Percentiles rank a stretch among this genome's conserved stretches.
Conservation (phyloP, 2,797 vertebrate species). For the Myripristis jacobus region DNA sequence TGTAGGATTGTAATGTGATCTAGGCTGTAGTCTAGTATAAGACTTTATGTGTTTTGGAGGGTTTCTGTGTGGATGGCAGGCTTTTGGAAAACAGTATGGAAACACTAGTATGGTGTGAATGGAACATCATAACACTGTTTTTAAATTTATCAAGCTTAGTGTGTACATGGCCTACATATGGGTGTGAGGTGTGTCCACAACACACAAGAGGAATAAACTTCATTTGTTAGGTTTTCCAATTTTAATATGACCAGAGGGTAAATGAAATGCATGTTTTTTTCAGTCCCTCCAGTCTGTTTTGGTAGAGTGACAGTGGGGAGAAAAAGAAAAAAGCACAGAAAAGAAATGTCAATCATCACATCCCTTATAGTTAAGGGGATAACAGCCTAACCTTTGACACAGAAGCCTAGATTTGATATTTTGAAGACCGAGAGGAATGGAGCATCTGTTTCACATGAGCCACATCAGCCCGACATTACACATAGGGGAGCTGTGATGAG, state of each 20-base stretch:
- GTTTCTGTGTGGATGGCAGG: too few species aligned
- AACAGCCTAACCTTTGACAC: conserved; percentile 18
- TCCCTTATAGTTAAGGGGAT: background rate
- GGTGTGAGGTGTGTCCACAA: conserved; percentile 1
- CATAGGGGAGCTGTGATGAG: conserved; percentile 61
- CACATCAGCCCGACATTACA: conserved; percentile 74
- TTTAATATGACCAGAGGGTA: conserved; percentile 30
- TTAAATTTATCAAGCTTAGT: too few species aligned
- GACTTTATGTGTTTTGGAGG: too few species aligned
- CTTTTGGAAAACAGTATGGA: too few species aligned
- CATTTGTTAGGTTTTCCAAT: conserved; percentile 19
- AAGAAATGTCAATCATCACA: background rate
- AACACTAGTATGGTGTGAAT: too few species aligned
- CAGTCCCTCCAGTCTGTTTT: background rate
- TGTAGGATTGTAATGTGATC: too few species aligned
- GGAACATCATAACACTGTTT: too few species aligned
- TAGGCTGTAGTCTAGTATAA: too few species aligned
- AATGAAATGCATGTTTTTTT: conserved; percentile 31
- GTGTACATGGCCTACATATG: background rate
- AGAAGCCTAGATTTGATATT: conserved; percentile 50
- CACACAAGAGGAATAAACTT: conserved; percentile 11
- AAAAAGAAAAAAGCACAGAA: background rate
- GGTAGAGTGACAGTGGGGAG: background rate
- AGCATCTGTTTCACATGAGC: conserved; percentile 79
- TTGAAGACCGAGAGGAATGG: conserved; percentile 56